Percentiles rank a stretch among this genome's conserved stretches.
Conservation (phyloP, 2,888 invertebrate genomes). For the Pristionchus arcanus region DNA sequence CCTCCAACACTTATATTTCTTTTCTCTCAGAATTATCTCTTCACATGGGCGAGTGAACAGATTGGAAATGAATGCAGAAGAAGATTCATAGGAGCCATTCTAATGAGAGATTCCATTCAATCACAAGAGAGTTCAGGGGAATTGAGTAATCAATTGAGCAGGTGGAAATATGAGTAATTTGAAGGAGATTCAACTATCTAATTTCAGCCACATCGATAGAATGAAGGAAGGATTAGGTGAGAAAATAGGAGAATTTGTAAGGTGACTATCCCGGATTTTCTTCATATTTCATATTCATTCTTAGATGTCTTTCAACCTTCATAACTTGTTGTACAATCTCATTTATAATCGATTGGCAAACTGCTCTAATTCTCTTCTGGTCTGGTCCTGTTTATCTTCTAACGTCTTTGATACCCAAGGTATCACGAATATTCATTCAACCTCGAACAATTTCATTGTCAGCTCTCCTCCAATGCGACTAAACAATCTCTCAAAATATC, state of each 20-base stretch:
- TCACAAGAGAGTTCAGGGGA: constrained; percentile 20
- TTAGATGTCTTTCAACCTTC: constrained; percentile 16
- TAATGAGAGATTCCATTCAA: constrained; percentile 1
- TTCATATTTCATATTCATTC: background rate
- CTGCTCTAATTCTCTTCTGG: constrained; percentile 39
- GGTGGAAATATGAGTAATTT: background rate
- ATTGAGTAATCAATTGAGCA: constrained; percentile 50
- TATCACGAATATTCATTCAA: background rate
- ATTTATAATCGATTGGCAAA: constrained; percentile 1
- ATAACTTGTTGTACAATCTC: background rate
- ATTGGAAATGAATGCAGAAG: background rate
- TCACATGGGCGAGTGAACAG: constrained; percentile 36
- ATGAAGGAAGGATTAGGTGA: constrained; percentile 38
- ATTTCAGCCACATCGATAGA: constrained; percentile 42
- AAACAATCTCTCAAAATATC: background rate
- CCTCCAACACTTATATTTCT: too few species aligned
- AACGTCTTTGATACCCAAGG: background rate
- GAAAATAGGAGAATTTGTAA: constrained; percentile 1
- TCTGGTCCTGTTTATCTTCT: constrained; percentile 24
- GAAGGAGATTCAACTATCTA: background rate
- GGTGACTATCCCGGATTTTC: background rate
- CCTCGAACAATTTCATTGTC: background rate
- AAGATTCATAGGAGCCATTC: background rate
- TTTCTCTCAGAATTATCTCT: background rate
- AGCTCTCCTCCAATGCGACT: background rate